phyloP scores from a whole-genome alignment of 2,113 vertebrate species.

The Tragelaphus imberbis region DNA sequence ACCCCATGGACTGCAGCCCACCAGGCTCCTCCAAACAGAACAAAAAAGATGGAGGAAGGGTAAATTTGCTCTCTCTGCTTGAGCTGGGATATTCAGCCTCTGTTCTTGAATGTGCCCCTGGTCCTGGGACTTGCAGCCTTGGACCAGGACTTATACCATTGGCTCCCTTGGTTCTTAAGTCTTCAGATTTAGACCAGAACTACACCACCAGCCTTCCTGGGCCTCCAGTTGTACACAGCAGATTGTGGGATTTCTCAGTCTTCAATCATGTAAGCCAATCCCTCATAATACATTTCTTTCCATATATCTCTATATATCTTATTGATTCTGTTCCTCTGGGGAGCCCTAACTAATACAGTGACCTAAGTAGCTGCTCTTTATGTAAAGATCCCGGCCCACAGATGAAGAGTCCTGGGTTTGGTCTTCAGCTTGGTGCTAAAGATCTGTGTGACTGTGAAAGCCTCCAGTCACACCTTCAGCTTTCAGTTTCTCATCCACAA shows the following conservation, averaged over 20 bases:
- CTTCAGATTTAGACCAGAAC: background rate
- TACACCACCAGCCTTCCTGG: background rate
- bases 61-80: background rate
- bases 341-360: background rate
- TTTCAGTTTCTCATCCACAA: background rate
- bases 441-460: background rate
- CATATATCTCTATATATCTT: background rate
- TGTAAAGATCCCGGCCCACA: background rate
- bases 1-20: no score
- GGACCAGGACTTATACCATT: background rate
- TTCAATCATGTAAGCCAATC: background rate
- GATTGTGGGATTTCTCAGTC: background rate
- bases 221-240: background rate
- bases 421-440: background rate
- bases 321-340: background rate
- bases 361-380: background rate
- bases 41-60: background rate
- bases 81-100: background rate
- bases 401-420: background rate
- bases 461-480: background rate
- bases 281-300: background rate
- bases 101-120: background rate
- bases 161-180: background rate
- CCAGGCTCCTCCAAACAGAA: background rate
- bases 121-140: background rate